Percentiles rank a stretch among this genome's conserved stretches.
Evolutionary conservation across 1,140 invertebrate species (phyloP).

Genomic region (Thalassaphorura encarpata): DNA sequence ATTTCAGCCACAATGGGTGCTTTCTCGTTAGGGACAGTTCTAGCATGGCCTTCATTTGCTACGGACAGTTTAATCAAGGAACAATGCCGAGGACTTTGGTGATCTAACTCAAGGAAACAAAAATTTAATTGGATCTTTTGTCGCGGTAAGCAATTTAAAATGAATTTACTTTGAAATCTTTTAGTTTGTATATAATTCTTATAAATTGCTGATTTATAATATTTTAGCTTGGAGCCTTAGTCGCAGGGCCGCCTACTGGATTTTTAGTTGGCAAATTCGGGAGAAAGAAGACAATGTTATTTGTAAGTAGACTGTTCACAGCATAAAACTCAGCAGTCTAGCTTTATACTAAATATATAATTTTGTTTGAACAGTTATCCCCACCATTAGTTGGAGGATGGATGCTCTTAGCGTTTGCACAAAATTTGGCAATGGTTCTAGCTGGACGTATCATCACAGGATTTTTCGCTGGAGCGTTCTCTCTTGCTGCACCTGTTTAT

Average conservation of each 20-base stretch:
- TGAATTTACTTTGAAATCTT: background rate
- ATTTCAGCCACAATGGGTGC: constrained; percentile 54
- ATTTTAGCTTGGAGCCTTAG: constrained; percentile 44
- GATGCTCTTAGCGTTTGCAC: constrained; percentile 46
- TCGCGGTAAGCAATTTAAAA: constrained; percentile 2
- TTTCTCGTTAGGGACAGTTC: constrained; percentile 51
- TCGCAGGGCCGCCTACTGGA: constrained; percentile 45
- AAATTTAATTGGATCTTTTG: constrained; percentile 13
- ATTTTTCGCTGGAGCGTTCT: constrained; percentile 17
- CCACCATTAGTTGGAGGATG: constrained; percentile 53
- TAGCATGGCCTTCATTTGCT: constrained; percentile 68
- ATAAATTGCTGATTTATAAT: constrained; percentile 32
- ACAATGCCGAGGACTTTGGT: constrained; percentile 44
- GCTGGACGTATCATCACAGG: constrained; percentile 54
- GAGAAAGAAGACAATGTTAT: constrained; percentile 49
- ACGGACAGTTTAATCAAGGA: constrained; percentile 47
- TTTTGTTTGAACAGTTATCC: constrained; percentile 39
- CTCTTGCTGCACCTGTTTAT: constrained; percentile 54
- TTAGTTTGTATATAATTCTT: background rate
- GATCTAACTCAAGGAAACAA: constrained; percentile 33
- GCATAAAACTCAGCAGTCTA: no score
- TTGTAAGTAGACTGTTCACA: no score
- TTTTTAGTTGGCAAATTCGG: constrained; percentile 53
- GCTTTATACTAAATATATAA: no score
- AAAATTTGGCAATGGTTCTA: constrained; percentile 43